Base-by-base conservation (phyloP, 1,140 invertebrate species). In the Habropoda laboriosa region DNA sequence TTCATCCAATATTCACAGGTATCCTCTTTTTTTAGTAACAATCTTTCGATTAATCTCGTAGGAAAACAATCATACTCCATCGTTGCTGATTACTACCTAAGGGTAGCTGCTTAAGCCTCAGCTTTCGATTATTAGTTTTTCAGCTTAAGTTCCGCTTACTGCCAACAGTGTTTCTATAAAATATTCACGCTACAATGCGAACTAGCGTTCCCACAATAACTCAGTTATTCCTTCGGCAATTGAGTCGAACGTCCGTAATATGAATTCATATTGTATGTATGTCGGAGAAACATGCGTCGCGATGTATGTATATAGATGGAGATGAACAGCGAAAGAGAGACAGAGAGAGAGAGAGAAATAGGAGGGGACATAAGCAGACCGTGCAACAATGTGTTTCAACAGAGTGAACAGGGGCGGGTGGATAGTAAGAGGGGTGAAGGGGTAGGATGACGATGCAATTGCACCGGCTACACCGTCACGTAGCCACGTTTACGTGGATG, bases 241-340 rank as follows among this genome's bases (percentile, higher is more conserved):
- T 80, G 78, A 84, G 58, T 80, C 60, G 81, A 84, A 85, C 66
- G 76, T 67, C 74, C 61, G 77, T 47, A 73, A 84, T 84, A 85
- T 67, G 64, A 58, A 73, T 53, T 66, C 60, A 70, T 38, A 21
- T 32, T 21, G 30, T 58, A 32, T 24, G n/a, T 16, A n/a, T n/a
- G 32, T n/a, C 38, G 49, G 55, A 60, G 70, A 68, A 67, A 84
- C 61, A 73, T 67, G 72, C 49, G 61, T 61, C 42, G 76, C 81
- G 76, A 83, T 80, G 76, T 70, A 78, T 57, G 12, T 32, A 24
- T 21, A 6, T 2, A 24, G 35, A 38, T 32, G 12, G 13, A 57
- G 30, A 57, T 2, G n/a, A 0, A n/a, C 21, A 10, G 47, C 21
- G 47, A 24, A 8, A 24, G 24, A 55, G 53, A 55, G 24, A 30